Percentiles rank a stretch among this genome's conserved stretches.
phyloP scores from a whole-genome alignment of 2,797 vertebrate species.

The Holocentrus rufus region DNA sequence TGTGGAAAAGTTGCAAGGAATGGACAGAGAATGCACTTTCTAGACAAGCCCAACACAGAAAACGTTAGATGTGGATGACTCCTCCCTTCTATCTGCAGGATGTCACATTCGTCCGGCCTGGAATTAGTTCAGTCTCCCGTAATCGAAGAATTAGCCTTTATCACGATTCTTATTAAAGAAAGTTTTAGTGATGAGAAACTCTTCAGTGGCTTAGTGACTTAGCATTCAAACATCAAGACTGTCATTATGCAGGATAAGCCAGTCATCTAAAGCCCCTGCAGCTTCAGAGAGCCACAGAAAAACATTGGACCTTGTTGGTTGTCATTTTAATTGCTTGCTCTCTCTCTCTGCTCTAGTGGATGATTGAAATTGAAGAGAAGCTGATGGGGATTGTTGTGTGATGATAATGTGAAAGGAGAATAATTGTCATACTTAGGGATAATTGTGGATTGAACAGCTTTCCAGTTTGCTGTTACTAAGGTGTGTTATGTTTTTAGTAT shows the following conservation, averaged over 20 bases:
- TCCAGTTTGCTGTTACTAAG: slow-evolving; percentile 17
- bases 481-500: slow-evolving; percentile 32
- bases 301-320: neutral
- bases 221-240: slow-evolving; percentile 19
- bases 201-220: slow-evolving; percentile 42
- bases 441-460: slow-evolving; percentile 30
- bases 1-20: slow-evolving; percentile 26
- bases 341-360: slow-evolving; percentile 17
- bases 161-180: slow-evolving; percentile 44
- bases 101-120: slow-evolving; percentile 34
- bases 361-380: slow-evolving; percentile 30
- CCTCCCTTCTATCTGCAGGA: slow-evolving; percentile 20
- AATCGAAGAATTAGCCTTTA: slow-evolving; percentile 41
- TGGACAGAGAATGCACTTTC: slow-evolving; percentile 29
- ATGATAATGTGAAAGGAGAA: slow-evolving; percentile 27
- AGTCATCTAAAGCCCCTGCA: slow-evolving; percentile 24
- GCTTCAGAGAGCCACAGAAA: neutral
- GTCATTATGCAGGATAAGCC: slow-evolving; percentile 14
- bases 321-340: slow-evolving; percentile 26
- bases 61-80: slow-evolving; percentile 32
- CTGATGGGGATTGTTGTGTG: slow-evolving; percentile 12
- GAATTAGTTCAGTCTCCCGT: slow-evolving; percentile 36
- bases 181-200: slow-evolving; percentile 36
- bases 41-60: slow-evolving; percentile 34
- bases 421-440: slow-evolving; percentile 35